A percentile compares a stretch with the other conserved stretches of the same genome.
phyloP scores from a whole-genome alignment of 2,888 invertebrate species.

The Trachelus iudaicus region DNA sequence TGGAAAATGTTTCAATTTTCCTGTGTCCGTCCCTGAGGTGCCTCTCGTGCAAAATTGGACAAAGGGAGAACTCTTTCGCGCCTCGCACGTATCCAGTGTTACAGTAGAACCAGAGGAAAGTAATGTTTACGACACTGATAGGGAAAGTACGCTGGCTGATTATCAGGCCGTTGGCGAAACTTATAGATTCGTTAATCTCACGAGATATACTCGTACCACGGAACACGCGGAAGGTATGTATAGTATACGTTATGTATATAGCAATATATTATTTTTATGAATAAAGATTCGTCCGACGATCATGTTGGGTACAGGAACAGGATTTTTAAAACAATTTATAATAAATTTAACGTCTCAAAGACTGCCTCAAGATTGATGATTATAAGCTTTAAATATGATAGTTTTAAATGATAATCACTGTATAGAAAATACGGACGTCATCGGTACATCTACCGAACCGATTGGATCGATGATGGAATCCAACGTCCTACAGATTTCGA shows the following conservation, averaged over 20 bases:
- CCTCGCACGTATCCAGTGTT: background rate
- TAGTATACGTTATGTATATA: background rate
- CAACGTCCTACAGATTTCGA: constrained; percentile 10
- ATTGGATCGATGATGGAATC: background rate
- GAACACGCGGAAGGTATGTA: background rate
- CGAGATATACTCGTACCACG: background rate
- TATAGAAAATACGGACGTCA: background rate
- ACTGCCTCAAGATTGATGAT: background rate
- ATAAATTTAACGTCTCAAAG: background rate
- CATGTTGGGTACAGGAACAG: background rate
- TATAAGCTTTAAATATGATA: background rate
- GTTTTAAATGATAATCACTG: background rate
- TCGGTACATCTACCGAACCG: background rate
- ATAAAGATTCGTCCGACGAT: background rate
- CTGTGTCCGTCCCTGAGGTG: background rate
- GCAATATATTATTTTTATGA: background rate
- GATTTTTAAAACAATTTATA: background rate
- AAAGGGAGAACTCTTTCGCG: background rate
- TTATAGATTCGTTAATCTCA: background rate
- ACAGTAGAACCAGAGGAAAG: background rate
- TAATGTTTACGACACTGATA: background rate
- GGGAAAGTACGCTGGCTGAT: background rate
- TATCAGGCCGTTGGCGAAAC: background rate
- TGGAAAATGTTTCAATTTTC: constrained; percentile 68
- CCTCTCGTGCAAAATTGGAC: background rate